phyloP scores from a whole-genome alignment of 2,113 vertebrate species.

The Anguilla japonica region DNA sequence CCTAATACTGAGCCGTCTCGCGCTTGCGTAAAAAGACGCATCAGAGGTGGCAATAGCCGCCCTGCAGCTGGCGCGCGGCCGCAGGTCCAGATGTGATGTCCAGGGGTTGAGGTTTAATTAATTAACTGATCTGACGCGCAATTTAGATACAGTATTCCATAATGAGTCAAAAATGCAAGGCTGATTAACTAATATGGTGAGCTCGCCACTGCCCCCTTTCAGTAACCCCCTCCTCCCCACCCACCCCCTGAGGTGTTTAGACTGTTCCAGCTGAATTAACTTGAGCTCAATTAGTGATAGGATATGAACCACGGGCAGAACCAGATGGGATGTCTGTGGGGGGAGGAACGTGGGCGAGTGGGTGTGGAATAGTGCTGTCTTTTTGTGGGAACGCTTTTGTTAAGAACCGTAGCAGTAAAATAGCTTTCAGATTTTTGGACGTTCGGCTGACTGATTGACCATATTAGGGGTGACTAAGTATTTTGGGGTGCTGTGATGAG shows the following conservation, averaged over 20 bases:
- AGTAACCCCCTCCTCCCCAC: neutral
- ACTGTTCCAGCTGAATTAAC: constrained; percentile 22
- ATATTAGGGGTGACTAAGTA: neutral
- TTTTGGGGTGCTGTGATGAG: neutral
- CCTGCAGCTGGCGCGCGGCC: neutral
- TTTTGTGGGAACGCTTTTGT: constrained; percentile 6
- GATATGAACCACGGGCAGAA: neutral
- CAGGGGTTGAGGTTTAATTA: neutral
- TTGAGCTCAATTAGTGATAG: constrained; percentile 21
- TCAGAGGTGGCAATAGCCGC: neutral
- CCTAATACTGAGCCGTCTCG: neutral
- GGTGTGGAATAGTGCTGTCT: neutral
- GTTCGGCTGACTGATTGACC: neutral
- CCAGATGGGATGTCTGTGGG: constrained; percentile 3
- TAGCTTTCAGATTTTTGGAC: constrained; percentile 20
- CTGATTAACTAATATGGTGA: neutral
- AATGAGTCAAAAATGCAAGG: neutral
- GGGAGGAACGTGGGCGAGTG: too few relatives aligned
- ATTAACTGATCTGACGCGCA: neutral
- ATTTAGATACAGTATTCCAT: neutral
- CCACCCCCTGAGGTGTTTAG: neutral
- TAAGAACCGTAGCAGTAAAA: neutral
- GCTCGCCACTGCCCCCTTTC: neutral
- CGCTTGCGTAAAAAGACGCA: neutral
- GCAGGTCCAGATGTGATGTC: neutral